A percentile compares a stretch with the other conserved stretches of the same genome.
These are phyloP conservation scores for Ophion ventricosus DNA, from an alignment of 2,888 invertebrate genomes.

Conservation along the genomic window DNA sequence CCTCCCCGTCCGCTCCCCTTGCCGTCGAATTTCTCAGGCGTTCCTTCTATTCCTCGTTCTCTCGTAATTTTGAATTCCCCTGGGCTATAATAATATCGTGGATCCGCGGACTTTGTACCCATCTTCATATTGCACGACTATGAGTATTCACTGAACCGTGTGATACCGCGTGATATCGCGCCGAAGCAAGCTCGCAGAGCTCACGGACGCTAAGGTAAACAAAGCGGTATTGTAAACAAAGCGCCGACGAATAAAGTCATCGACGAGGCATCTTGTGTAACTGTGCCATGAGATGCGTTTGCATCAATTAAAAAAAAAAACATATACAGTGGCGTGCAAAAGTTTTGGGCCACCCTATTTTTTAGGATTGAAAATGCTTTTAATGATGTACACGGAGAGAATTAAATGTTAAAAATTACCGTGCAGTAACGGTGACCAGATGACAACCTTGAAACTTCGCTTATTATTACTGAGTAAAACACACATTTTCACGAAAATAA, in stretches of 20 bases:
- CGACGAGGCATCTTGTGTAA: neutral
- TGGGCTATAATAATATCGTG: neutral
- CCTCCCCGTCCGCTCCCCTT: neutral
- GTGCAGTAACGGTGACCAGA: too few species aligned
- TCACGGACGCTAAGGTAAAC: neutral
- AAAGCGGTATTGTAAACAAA: neutral
- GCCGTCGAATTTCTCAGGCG: neutral
- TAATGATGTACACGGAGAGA: too few species aligned
- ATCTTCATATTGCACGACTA: neutral
- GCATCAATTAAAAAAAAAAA: too few species aligned
- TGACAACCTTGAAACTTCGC: too few species aligned
- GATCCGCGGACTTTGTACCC: neutral
- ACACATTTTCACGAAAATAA: too few species aligned
- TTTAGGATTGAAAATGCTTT: too few species aligned
- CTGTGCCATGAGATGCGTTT: neutral
- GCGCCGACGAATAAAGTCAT: neutral
- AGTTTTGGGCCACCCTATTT: too few species aligned
- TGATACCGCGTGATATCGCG: neutral
- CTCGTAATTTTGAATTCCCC: neutral
- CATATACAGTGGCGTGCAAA: too few species aligned
- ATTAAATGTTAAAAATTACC: too few species aligned
- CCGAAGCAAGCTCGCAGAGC: neutral
- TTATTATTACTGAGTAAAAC: too few species aligned
- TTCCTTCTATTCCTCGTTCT: neutral
- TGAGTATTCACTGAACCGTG: neutral